Evolutionary conservation across 2,888 invertebrate species (phyloP).

Genomic region (Sarcophaga caerulescens): DNA sequence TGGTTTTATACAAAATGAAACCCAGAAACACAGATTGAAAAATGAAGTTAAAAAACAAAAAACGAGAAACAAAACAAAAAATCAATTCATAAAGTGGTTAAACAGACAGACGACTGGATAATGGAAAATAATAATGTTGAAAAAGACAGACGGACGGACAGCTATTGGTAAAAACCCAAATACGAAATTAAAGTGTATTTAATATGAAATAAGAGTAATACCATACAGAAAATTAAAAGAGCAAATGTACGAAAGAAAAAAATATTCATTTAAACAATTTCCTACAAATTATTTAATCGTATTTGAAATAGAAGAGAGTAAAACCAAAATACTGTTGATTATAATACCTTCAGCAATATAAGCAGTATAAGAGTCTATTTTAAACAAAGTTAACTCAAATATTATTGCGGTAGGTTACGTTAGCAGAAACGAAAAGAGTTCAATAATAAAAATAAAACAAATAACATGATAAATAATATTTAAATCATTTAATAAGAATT

Average conservation of each 20-base stretch:
- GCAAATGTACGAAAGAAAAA: conserved; percentile 59
- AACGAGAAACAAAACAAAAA: background rate
- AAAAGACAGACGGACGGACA: conserved; percentile 4
- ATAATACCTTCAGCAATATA: conserved; percentile 34
- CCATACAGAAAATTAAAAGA: background rate
- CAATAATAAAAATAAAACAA: background rate
- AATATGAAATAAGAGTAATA: background rate
- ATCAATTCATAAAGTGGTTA: conserved; percentile 50
- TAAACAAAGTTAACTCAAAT: conserved; percentile 45
- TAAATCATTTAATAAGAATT: conserved; percentile 36
- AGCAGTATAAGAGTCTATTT: conserved; percentile 62
- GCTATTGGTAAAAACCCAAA: conserved; percentile 65
- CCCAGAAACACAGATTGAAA: background rate
- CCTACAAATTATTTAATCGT: conserved; percentile 62
- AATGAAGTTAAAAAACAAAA: too few relatives aligned
- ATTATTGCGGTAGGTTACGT: conserved; percentile 64
- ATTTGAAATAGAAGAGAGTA: background rate
- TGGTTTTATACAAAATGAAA: conserved; percentile 74
- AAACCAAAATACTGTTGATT: conserved; percentile 56
- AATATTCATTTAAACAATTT: conserved; percentile 52
- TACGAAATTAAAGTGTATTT: background rate
- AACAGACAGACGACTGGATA: background rate
- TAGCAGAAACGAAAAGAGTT: background rate
- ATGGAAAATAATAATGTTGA: background rate
- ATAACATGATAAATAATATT: background rate